These are phyloP conservation scores for Drosophila mettleri DNA, from an alignment of 2,888 invertebrate species.

Conservation along the genomic window DNA sequence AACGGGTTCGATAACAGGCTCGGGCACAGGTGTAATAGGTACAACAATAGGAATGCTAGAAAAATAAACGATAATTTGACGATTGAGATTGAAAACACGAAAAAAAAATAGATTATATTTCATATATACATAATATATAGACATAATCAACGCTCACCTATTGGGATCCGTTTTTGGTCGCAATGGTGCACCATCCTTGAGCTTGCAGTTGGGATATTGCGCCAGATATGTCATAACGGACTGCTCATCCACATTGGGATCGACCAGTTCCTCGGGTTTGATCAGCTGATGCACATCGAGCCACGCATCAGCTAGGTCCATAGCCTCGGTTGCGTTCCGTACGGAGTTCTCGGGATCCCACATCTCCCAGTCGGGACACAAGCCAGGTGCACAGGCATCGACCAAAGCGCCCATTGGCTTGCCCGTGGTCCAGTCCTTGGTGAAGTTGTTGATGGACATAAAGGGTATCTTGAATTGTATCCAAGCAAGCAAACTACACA, in stretches of 20 bases:
- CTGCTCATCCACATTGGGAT: slow-evolving; percentile 95
- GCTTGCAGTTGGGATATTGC: slow-evolving; percentile 94
- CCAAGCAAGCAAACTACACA: slow-evolving; percentile 91
- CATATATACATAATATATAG: too few species aligned
- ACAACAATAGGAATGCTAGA: slow-evolving; percentile 89
- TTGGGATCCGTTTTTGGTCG: slow-evolving; percentile 92
- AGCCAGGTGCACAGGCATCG: slow-evolving; percentile 94
- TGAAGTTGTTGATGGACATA: slow-evolving; percentile 93
- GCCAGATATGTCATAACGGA: slow-evolving; percentile 98
- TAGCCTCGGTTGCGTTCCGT: slow-evolving; percentile 95
- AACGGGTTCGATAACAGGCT: slow-evolving; percentile 1
- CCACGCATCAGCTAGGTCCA: slow-evolving; percentile 95
- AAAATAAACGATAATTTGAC: too few species aligned
- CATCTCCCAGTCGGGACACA: slow-evolving; percentile 94
- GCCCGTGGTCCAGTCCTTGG: slow-evolving; percentile 95
- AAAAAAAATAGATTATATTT: too few species aligned
- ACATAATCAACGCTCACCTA: slow-evolving; percentile 86
- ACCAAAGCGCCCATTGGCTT: slow-evolving; percentile 95
- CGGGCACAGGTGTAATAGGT: slow-evolving; percentile 89
- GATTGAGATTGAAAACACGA: too few species aligned
- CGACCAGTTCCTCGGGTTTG: slow-evolving; percentile 94
- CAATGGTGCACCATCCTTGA: slow-evolving; percentile 92
- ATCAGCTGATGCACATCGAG: slow-evolving; percentile 94
- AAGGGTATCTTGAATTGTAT: slow-evolving; percentile 93
- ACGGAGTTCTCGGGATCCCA: slow-evolving; percentile 93